Evolutionary conservation across 1,140 invertebrate species (phyloP), one percentile per base, ranked within the genome.

Genomic region (Planococcus citri): DNA sequence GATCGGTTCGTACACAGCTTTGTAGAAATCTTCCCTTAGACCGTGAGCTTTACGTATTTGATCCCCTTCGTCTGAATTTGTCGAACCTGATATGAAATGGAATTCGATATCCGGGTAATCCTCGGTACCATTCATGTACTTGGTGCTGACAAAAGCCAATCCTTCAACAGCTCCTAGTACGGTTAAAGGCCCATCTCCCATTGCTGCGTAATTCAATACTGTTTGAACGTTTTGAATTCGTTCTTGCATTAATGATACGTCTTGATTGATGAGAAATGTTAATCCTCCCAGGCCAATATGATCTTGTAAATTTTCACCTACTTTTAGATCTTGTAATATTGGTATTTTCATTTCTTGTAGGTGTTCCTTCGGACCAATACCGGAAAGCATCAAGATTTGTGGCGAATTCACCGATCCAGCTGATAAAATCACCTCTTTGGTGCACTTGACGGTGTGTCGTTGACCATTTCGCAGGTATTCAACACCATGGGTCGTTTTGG

Each of bases 101-200:
- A 95, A 88, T 73, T 96, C 92, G 22, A 95, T 92, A 75, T 96
- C 93, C 0, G 93, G 93, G 76, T 86, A 94, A 76, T 95, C 92
- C 3, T 92, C 83, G 0, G 87, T 83, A 0, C 83, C 84, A 73
- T 96, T 95, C 0, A 84, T 88, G 72, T 89, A 92, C 77, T 93
- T 94, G 0, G 92, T 95, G 68, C 93, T 93, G 17, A 95, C 87
- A 77, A 93, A 96, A 0, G 86, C 92, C 2, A 95, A 75, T 1
- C 92, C 92, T 79, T 96, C 93, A 0, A 95, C 92, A 0, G 92
- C 93, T 0, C 93, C 93, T 74, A 94, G 81, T 0, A 95, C 88
- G 0, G 92, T 95, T 3, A 95, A 75, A 0, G 92, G 92, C 1
- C 93, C 93, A 73, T 87, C 83, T 0, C 88, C 88, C 27, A 92